Evolutionary conservation across 2,113 vertebrate genomes (phyloP).

Genomic region (Turdus rufiventris): DNA sequence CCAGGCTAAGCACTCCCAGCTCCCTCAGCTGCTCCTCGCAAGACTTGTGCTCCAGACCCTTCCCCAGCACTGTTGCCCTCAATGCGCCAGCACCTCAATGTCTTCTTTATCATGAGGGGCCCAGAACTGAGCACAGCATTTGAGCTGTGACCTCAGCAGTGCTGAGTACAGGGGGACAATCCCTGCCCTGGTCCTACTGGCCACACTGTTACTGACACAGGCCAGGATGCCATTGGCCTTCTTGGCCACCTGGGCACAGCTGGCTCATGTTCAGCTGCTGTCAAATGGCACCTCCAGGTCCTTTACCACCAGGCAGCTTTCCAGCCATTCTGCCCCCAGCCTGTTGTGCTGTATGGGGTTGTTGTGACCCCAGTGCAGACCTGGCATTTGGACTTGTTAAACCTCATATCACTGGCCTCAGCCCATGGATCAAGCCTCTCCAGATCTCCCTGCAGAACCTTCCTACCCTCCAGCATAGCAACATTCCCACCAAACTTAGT

Average conservation of each 20-base stretch:
- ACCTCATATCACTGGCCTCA: not conserved
- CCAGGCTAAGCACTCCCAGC: not conserved
- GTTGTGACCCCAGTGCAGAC: not conserved
- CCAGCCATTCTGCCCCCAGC: not conserved
- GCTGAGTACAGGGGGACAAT: too few relatives aligned
- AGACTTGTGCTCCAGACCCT: not conserved
- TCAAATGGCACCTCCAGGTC: rapidly evolving
- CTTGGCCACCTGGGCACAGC: not conserved
- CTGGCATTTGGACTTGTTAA: not conserved
- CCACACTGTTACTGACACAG: not conserved
- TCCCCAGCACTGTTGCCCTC: not conserved
- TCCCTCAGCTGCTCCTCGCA: not conserved
- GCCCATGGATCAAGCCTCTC: not conserved
- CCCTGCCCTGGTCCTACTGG: not conserved
- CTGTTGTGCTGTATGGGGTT: not conserved
- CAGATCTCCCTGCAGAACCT: not conserved
- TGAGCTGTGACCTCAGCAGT: not conserved
- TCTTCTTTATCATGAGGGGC: not conserved
- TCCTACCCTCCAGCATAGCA: not conserved
- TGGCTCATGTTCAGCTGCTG: not conserved
- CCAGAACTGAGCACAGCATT: not conserved
- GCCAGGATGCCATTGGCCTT: not conserved
- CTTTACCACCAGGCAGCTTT: not conserved
- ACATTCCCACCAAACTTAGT: not conserved
- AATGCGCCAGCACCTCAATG: not conserved